Evolutionary conservation across 1,140 invertebrate species (phyloP).

Genomic region (Nixonia krombeini): DNA sequence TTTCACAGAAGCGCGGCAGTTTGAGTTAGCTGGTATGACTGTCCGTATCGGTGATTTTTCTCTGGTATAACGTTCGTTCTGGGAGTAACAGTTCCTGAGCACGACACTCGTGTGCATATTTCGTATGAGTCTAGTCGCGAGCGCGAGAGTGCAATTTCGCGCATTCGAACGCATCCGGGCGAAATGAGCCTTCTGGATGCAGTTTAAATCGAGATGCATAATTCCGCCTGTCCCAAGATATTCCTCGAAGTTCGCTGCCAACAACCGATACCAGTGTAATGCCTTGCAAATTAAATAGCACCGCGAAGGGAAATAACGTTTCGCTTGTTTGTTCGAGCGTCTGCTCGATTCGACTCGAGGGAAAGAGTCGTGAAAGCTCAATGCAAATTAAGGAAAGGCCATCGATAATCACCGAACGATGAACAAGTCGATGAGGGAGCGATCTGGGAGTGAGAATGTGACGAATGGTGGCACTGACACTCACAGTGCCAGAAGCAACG

Average conservation of each 20-base stretch:
- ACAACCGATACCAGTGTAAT: constrained; percentile 10
- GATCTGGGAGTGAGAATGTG: too few relatives aligned
- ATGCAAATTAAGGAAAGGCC: too few relatives aligned
- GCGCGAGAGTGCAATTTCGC: constrained; percentile 45
- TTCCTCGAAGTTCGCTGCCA: constrained; percentile 11
- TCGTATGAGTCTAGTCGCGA: constrained; percentile 18
- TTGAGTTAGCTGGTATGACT: too few relatives aligned
- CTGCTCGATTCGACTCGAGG: constrained; percentile 1
- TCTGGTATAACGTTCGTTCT: too few relatives aligned
- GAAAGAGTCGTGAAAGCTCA: too few relatives aligned
- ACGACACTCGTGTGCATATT: constrained; percentile 33
- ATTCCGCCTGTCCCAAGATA: constrained; percentile 51
- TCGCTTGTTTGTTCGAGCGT: not conserved
- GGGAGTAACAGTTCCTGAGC: constrained; percentile 6
- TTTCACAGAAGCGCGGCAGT: too few relatives aligned
- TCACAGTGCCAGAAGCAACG: constrained; percentile 18
- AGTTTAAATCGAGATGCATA: constrained; percentile 58
- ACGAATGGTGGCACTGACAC: constrained; percentile 16
- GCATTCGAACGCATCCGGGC: constrained; percentile 51
- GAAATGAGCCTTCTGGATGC: constrained; percentile 56
- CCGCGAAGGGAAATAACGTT: not conserved
- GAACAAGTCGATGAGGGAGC: too few relatives aligned
- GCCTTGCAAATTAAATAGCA: constrained; percentile 13
- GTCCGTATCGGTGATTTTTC: too few relatives aligned
- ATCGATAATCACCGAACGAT: too few relatives aligned